Base-by-base conservation (phyloP, 1,140 invertebrate genomes). In the Drosophila sturtevanti region DNA sequence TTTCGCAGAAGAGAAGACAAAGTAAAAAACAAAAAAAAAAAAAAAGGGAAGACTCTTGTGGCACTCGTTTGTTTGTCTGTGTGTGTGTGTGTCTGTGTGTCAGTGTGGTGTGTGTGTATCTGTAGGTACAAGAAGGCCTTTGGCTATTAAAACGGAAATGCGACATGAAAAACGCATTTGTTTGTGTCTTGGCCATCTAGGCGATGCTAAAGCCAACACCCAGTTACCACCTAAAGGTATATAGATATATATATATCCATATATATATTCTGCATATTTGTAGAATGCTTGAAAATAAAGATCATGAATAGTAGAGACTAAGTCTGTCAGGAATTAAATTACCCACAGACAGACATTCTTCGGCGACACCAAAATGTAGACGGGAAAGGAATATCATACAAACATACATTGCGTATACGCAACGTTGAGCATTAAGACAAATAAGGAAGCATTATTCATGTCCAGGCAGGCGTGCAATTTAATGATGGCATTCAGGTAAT, bases 401-500 rank as follows among this genome's bases (percentile, higher is more conserved):
- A 44, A 62, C 51, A 55, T 59, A 78, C 75, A 61, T 66, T 82
- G 79, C 82, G 82, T 86, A 86, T 87, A 86, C 79, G 82, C 82
- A 71, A 81, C 75, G 82, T 66, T 79, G 74, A 68, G 70, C 79
- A 87, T 78, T 66, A 72, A 82, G 65, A 64, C 68, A 87, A 87
- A 81, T 81, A 87, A 76, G 63, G 75, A 61, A 60, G 68, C 64
- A 81, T 87, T 87, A 81, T 87, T 82, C 68, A 66, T 79, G 84
- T 72, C 48, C 82, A 81, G 51, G 65, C 81, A 81, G 62, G 71
- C 82, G 78, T 87, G 65, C 60, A 81, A 81, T 75, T 81, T 64
- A 63, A 67, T 61, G 38, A 63, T 44, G 27, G 63, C 55, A 61
- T 55, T 48, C 41, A 48, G 41, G 41, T 48, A 16, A 48, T 48